These are phyloP conservation scores for Mnemiopsis leidyi DNA, from an alignment of 37 sponge, comb jelly and placozoan species.

Conservation along the genomic window DNA sequence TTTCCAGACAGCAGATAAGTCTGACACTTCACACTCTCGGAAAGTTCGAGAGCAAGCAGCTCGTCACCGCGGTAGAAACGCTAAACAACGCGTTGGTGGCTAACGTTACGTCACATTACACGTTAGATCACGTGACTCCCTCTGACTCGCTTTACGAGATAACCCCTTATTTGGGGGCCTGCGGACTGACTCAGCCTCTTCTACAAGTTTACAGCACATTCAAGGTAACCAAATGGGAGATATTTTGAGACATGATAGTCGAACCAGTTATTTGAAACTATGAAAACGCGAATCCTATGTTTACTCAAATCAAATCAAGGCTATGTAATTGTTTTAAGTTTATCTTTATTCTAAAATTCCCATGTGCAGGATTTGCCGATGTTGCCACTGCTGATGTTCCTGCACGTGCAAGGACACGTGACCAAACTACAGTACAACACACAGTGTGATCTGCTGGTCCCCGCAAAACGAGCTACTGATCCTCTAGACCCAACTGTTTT, in stretches of 20 bases:
- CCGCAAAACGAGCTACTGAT: neutral
- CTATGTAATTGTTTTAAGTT: no score
- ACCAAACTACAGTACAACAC: neutral
- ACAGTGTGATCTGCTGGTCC: neutral
- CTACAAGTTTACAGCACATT: conserved; percentile 32
- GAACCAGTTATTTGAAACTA: no score
- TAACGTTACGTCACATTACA: neutral
- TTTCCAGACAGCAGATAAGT: conserved; percentile 9
- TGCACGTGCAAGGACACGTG: neutral
- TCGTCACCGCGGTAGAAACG: neutral
- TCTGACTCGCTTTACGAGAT: conserved; percentile 26
- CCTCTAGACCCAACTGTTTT: neutral
- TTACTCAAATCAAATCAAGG: neutral
- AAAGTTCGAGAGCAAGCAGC: conserved; percentile 61
- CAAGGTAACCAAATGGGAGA: neutral
- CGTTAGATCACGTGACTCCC: neutral
- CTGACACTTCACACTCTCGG: conserved; percentile 44
- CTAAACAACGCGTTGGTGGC: neutral
- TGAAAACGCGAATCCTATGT: neutral
- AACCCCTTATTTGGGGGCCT: neutral
- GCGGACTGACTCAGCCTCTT: conserved; percentile 11
- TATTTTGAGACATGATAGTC: neutral
- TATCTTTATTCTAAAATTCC: no score
- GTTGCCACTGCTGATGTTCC: neutral
- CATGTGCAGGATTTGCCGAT: conserved; percentile 19